These are phyloP conservation scores for Osmerus mordax DNA, from an alignment of 2,113 vertebrate genomes.

Conservation along the genomic window DNA sequence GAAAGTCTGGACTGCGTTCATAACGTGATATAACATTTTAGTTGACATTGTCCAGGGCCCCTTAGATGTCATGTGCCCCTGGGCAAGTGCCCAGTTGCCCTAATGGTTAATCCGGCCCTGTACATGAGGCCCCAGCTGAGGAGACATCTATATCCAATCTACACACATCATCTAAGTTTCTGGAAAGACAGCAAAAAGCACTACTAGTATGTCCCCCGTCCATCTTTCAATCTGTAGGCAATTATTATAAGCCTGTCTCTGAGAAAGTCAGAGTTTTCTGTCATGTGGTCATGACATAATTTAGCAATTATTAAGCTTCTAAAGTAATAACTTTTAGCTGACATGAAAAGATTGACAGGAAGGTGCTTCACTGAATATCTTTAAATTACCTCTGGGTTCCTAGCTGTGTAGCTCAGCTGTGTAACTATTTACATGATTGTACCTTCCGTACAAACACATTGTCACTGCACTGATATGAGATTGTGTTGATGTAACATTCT, in stretches of 20 bases:
- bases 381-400: background rate
- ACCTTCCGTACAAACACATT: too few relatives aligned
- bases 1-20: too few relatives aligned
- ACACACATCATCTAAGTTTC: too few relatives aligned
- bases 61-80: too few relatives aligned
- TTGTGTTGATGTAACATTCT: background rate
- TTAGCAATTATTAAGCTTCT: background rate
- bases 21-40: too few relatives aligned
- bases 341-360: slow-evolving; percentile 4
- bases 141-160: too few relatives aligned
- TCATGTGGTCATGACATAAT: slow-evolving; percentile 4
- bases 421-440: too few relatives aligned
- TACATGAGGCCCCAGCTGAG: too few relatives aligned
- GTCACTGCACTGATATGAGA: background rate
- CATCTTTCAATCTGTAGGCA: background rate
- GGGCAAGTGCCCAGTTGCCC: too few relatives aligned
- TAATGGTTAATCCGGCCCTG: too few relatives aligned
- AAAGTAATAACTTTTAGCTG: background rate
- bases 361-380: background rate
- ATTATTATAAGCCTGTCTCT: background rate
- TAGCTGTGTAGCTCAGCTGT: background rate
- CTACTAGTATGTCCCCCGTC: background rate
- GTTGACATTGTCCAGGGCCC: too few relatives aligned
- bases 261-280: background rate
- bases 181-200: background rate